Evolutionary conservation across 2,113 vertebrate species (phyloP).

Genomic region (Syrrhaptes paradoxus): DNA sequence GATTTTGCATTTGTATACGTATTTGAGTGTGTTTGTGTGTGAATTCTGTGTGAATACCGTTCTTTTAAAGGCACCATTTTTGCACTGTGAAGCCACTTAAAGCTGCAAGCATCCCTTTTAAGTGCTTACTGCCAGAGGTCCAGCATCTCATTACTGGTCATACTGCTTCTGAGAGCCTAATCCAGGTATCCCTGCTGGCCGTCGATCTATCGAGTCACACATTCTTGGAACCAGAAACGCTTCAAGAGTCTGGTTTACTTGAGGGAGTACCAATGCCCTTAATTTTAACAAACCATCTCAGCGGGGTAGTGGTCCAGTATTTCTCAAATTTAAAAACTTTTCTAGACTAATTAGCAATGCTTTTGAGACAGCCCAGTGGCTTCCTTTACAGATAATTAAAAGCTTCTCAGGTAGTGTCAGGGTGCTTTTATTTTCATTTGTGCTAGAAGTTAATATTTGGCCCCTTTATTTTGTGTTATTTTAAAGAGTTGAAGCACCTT

Average conservation of each 20-base stretch:
- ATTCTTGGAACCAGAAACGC: background rate
- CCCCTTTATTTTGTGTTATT: background rate
- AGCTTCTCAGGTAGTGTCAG: background rate
- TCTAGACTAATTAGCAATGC: background rate
- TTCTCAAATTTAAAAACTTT: background rate
- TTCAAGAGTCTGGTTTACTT: background rate
- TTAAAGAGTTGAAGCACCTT: background rate
- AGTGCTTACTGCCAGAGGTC: background rate
- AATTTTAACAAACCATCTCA: background rate
- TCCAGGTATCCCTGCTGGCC: background rate
- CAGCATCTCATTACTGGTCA: background rate
- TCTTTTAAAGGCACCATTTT: background rate
- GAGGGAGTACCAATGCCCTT: background rate
- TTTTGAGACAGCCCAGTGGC: background rate
- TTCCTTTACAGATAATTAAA: background rate
- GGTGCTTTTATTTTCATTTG: background rate
- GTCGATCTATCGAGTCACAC: rapidly evolving
- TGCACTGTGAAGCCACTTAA: background rate
- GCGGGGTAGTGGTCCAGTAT: background rate
- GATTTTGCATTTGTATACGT: background rate
- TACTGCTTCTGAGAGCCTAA: background rate
- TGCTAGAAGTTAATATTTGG: background rate
- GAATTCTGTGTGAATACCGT: background rate
- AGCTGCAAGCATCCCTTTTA: background rate
- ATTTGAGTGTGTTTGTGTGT: background rate